phyloP scores from a whole-genome alignment of 2,113 vertebrate genomes.

The Aramus guarauna region DNA sequence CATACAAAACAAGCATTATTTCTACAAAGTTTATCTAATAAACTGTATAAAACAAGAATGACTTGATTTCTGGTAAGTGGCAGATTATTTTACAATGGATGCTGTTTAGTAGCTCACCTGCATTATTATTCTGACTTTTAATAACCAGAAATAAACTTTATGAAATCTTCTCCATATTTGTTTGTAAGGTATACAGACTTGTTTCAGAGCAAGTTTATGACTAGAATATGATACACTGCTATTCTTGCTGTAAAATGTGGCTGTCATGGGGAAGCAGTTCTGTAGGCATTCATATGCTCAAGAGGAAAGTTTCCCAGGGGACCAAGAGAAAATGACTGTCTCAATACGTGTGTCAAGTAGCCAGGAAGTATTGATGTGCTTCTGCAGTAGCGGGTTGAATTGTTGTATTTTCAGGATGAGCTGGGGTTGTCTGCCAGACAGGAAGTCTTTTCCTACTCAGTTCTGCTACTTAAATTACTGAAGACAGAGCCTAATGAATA shows the following conservation, averaged over 20 bases:
- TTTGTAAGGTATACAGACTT: background rate
- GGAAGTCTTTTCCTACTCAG: background rate
- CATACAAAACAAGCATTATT: background rate
- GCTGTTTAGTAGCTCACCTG: background rate
- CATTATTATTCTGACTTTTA: background rate
- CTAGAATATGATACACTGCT: background rate
- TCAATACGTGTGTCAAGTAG: background rate
- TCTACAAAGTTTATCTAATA: background rate
- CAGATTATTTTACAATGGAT: background rate
- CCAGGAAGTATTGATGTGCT: background rate
- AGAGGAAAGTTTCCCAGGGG: background rate
- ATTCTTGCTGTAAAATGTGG: background rate
- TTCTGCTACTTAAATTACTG: background rate
- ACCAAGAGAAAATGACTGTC: background rate
- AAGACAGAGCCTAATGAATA: background rate
- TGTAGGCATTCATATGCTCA: background rate
- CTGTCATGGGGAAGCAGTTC: background rate
- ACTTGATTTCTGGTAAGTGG: background rate
- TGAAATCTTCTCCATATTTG: background rate
- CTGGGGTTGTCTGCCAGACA: background rate
- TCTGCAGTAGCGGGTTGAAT: background rate
- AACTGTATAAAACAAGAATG: background rate
- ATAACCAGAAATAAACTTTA: background rate
- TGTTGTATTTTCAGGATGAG: background rate
- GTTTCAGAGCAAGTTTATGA: background rate